phyloP scores from a whole-genome alignment of 2,797 vertebrate species.

The Setipinna tenuifilis region DNA sequence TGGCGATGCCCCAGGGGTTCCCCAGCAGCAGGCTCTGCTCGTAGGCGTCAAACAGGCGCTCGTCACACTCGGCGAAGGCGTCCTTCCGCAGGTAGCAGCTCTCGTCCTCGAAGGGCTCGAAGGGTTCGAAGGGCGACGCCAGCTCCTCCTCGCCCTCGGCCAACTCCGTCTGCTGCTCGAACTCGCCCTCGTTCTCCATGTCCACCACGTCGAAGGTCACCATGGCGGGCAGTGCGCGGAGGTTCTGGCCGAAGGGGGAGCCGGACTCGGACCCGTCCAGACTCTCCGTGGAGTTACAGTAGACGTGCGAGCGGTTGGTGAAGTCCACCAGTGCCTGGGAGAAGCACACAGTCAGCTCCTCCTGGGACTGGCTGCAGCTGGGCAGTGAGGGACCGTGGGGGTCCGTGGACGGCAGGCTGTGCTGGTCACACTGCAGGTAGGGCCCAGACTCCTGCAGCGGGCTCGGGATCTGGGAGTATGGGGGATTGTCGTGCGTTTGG shows the following conservation, averaged over 20 bases:
- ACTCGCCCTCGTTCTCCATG: slow-evolving; percentile 94
- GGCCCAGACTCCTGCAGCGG: slow-evolving; percentile 61
- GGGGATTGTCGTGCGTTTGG: slow-evolving; percentile 47
- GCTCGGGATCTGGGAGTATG: slow-evolving; percentile 58
- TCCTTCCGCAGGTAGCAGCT: slow-evolving; percentile 85
- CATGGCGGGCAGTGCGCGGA: slow-evolving; percentile 91
- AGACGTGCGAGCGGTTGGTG: slow-evolving; percentile 85
- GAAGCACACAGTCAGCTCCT: slow-evolving; percentile 86
- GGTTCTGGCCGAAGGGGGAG: slow-evolving; percentile 86
- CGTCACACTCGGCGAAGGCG: slow-evolving; percentile 85
- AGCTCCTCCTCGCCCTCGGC: slow-evolving; percentile 86
- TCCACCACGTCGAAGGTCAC: slow-evolving; percentile 96
- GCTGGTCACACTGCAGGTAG: slow-evolving; percentile 65
- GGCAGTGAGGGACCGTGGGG: slow-evolving; percentile 42
- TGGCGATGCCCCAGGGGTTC: slow-evolving; percentile 87
- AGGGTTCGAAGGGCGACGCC: slow-evolving; percentile 80
- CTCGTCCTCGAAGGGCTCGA: slow-evolving; percentile 76
- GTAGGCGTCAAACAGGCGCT: slow-evolving; percentile 81
- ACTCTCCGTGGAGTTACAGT: slow-evolving; percentile 81
- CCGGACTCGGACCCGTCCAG: slow-evolving; percentile 80
- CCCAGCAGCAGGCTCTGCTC: slow-evolving; percentile 78
- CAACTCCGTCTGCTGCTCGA: slow-evolving; percentile 88
- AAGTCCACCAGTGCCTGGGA: slow-evolving; percentile 94
- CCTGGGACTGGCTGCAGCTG: slow-evolving; percentile 68
- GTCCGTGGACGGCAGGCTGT: slow-evolving; percentile 58